Percentiles rank a stretch among this genome's conserved stretches.
Conservation (phyloP, 2,113 vertebrate genomes). For the Grammomys dolichurus region DNA sequence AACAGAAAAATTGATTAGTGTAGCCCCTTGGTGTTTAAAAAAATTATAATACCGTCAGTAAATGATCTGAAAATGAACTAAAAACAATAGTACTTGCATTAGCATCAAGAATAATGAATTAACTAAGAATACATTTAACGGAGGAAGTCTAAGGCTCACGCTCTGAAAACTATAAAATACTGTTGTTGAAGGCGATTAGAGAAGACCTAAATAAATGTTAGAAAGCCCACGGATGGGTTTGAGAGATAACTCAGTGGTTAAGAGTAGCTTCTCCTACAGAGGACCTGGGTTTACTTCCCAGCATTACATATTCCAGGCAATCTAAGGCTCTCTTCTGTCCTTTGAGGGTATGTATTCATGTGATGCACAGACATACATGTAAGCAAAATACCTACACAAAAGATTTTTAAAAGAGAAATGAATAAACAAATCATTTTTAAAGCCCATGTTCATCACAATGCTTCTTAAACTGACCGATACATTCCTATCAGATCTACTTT, state of each 20-base stretch:
- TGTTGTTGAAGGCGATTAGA: slow-evolving; percentile 5
- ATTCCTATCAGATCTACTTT: slow-evolving; percentile 19
- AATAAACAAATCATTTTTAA: neutral
- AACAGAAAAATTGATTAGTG: neutral
- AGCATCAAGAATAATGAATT: slow-evolving; percentile 39
- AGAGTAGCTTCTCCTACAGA: neutral
- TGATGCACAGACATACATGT: neutral
- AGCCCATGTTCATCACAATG: neutral
- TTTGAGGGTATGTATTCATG: neutral
- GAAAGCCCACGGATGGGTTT: neutral
- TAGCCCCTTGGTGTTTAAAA: neutral
- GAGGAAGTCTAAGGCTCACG: slow-evolving; percentile 10
- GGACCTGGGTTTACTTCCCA: neutral
- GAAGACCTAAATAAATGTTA: slow-evolving; percentile 32
- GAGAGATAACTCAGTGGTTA: neutral
- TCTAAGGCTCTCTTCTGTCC: no score
- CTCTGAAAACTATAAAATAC: slow-evolving; percentile 48
- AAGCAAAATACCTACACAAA: neutral
- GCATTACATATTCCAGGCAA: neutral
- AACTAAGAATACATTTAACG: slow-evolving; percentile 47
- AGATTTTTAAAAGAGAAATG: neutral
- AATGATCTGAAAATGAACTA: slow-evolving; percentile 39
- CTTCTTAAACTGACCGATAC: neutral
- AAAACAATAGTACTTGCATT: slow-evolving; percentile 27
- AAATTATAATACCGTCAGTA: slow-evolving; percentile 31